Base-by-base conservation (phyloP, 1,140 invertebrate genomes). In the Neuroterus valhalla region DNA sequence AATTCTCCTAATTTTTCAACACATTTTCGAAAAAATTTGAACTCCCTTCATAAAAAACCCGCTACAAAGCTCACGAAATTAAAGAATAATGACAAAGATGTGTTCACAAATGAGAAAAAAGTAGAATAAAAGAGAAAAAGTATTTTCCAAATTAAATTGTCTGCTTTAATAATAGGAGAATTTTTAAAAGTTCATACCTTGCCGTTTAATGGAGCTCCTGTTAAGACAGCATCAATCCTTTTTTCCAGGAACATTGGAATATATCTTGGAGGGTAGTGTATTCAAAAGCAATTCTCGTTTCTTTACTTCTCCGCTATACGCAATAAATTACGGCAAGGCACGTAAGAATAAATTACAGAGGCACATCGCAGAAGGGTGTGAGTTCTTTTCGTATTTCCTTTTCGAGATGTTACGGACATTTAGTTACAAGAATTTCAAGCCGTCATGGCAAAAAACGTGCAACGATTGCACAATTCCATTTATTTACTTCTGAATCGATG, bases 341-440 rank as follows among this genome's bases (percentile, higher is more conserved):
- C 55, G 55, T 62, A 31, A 62, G 55, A 62, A 62, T 62, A 62
- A 62, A 62, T 62, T 62, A 62, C 55, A 31, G 55, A 31, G 31
- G 55, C 55, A n/a, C 23, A 62, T 62, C 55, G 31, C 55, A 26
- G 55, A 62, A 62, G 52, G 52, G 52, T 26, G 52, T 23, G 52
- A 62, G 23, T 38, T 62, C 26, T 62, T 62, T 62, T 15, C 31
- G 52, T 23, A 38, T 62, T 62, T 62, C 15, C 23, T 38, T 31
- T 62, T 62, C 26, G 14, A 31, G 55, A 62, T 26, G 55, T 62
- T 62, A 62, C 55, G 31, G 26, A 62, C 12, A 62, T 62, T 62
- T 62, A 31, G 55, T 26, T 31, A 62, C 55, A 62, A 62, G 26
- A 31, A 62, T 62, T 62, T 62, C 55, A 62, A 38, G 15, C 26